A percentile compares a stretch with the other conserved stretches of the same genome.
Conservation (phyloP, 2,888 invertebrate species). For the Spisula solida region DNA sequence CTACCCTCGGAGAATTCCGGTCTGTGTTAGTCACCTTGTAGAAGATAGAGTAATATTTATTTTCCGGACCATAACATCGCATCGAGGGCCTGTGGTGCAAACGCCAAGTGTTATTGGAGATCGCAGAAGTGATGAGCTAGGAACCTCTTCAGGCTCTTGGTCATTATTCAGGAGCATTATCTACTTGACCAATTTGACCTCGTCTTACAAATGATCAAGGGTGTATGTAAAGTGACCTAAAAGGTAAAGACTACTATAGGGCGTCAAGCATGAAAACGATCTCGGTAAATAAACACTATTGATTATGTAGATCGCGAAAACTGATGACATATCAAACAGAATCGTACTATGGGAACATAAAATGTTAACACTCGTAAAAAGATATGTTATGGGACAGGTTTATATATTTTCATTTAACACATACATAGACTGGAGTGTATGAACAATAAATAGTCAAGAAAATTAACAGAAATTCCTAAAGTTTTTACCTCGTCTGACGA, state of each 20-base stretch:
- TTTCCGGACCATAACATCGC: too few relatives aligned
- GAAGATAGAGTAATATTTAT: too few relatives aligned
- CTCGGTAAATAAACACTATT: neutral
- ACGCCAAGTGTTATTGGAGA: too few relatives aligned
- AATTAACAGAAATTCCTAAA: neutral
- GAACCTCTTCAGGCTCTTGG: neutral
- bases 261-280: too few relatives aligned
- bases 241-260: too few relatives aligned
- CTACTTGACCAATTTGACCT: too few relatives aligned
- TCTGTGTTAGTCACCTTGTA: too few relatives aligned
- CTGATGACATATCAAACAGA: neutral
- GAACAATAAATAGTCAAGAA: neutral
- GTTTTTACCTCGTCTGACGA: slow-evolving; percentile 53
- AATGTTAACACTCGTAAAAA: neutral
- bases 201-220: too few relatives aligned
- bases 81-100: too few relatives aligned
- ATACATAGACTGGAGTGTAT: neutral
- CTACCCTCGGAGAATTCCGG: too few relatives aligned
- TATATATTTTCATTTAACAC: neutral
- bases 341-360: neutral
- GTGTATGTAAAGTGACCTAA: too few relatives aligned
- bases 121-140: neutral
- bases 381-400: neutral
- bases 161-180: too few relatives aligned
- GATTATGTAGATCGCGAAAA: slow-evolving; percentile 28